Base-by-base conservation (phyloP, 2,797 vertebrate species). In the Acrocephalus scirpaceus region DNA sequence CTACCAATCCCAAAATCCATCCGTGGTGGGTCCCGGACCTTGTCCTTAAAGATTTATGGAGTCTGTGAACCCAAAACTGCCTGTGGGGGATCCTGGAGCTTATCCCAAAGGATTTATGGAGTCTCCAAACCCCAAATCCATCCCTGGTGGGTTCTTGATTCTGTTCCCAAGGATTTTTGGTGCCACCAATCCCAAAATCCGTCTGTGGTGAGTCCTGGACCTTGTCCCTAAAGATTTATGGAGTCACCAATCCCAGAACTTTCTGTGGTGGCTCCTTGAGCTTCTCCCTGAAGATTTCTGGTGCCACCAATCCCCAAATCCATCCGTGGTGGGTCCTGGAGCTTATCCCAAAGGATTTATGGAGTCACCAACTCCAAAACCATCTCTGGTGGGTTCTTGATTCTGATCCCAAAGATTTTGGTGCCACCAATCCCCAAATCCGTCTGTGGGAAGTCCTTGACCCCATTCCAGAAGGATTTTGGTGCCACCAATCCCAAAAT, bases 381-480 rank as follows among this genome's bases (percentile, higher is more conserved):
- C 10, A 3, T 3, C 30, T 20, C 2, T 53, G 29, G 20, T 11
- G 48, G 18, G 2, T 23, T 9, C 45, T 45, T 21, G 45, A 21
- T 45, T 21, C 45, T 45, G 19, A 32, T 11, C 65, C 47, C 2
- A 12, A 48, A 3, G 13, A 4, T 36, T 36, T 36, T 36, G 36
- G 36, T 36, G 36, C 9, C 36, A 36, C 36, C 36, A 36, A 36
- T 36, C 36, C 36, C 36, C 8, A 36, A 36, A 36, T 36, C 36
- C 36, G 9, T 36, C 36, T 5, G 7, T 11, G 36, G 26, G 4
- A 4, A 2, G 5, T 40, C 5, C 38, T 26, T 4, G 22, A 20
- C 5, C 16, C 11, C 4, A 0, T 40, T 6, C 38, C 50, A 5
- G 4, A 74, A 13, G 8, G 3, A 2, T 73, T 18, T 4, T 50